These are phyloP conservation scores for Hemibagrus guttatus DNA, from an alignment of 2,797 vertebrate species.

Conservation along the genomic window DNA sequence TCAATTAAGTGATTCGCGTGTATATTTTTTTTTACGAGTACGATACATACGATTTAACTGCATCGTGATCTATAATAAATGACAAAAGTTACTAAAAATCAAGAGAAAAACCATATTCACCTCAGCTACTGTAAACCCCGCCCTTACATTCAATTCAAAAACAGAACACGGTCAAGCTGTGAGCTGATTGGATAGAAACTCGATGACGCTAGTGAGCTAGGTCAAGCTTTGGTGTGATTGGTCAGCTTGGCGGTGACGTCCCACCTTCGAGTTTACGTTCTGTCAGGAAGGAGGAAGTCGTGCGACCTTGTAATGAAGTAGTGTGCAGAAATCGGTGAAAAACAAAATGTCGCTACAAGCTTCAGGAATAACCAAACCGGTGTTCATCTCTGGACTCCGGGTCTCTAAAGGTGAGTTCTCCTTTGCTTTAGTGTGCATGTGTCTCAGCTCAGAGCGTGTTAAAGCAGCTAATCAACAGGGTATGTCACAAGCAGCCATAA, in stretches of 20 bases:
- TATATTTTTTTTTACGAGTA: too few species aligned
- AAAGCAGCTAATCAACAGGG: not conserved
- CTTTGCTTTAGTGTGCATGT: not conserved
- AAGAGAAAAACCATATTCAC: not conserved
- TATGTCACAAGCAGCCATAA: not conserved
- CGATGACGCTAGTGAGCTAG: not conserved
- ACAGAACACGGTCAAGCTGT: not conserved
- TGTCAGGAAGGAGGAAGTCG: not conserved
- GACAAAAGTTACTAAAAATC: not conserved
- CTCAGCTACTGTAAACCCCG: not conserved
- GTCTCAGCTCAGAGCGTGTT: not conserved
- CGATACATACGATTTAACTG: too few species aligned
- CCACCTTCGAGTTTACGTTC: not conserved
- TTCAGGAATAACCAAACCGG: slow-evolving; percentile 37
- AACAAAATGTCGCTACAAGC: slow-evolving; percentile 38
- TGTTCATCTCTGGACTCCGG: slow-evolving; percentile 59
- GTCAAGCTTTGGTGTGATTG: slow-evolving; percentile 53
- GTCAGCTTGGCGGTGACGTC: slow-evolving; percentile 57
- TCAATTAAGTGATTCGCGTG: too few species aligned
- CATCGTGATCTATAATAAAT: not conserved
- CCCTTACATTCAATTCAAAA: rapidly evolving
- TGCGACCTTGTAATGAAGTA: slow-evolving; percentile 21
- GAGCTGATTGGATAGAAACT: not conserved
- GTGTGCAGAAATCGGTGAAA: not conserved
- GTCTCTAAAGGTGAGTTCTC: slow-evolving; percentile 69